A percentile compares a stretch with the other conserved stretches of the same genome.
Evolutionary conservation across 2,888 invertebrate species (phyloP).

Genomic region (Fragum sueziense): DNA sequence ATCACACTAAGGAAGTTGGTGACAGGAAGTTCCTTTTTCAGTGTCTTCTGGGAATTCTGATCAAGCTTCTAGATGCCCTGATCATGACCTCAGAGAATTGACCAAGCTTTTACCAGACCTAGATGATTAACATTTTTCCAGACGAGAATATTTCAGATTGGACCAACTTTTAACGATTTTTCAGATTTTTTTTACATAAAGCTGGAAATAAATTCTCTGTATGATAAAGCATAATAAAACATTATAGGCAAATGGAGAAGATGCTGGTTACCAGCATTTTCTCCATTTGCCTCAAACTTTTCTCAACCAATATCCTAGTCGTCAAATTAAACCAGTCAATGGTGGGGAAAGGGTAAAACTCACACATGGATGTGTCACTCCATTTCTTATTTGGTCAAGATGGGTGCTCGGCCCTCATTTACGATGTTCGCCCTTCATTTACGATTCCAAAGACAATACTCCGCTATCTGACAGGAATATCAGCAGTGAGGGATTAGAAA

Average conservation of each 20-base stretch:
- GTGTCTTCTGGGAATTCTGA: conserved; percentile 9
- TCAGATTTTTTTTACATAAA: too few relatives aligned
- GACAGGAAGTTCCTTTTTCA: conserved; percentile 1
- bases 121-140: conserved; percentile 2
- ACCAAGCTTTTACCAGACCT: conserved; percentile 20
- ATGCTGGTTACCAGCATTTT: too few relatives aligned
- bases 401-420: background rate
- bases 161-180: too few relatives aligned
- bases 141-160: background rate
- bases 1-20: background rate
- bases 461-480: conserved; percentile 3
- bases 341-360: too few relatives aligned
- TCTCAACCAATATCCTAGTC: too few relatives aligned
- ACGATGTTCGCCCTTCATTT: background rate
- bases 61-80: conserved; percentile 16
- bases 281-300: too few relatives aligned
- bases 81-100: conserved; percentile 12
- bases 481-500: conserved; percentile 7
- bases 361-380: background rate
- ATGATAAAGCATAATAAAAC: too few relatives aligned
- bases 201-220: too few relatives aligned
- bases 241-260: too few relatives aligned
- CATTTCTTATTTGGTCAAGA: background rate
- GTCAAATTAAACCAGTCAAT: too few relatives aligned
- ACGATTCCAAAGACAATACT: background rate